These are phyloP conservation scores for Fulmarus glacialis DNA, from an alignment of 2,113 vertebrate genomes.

Conservation along the genomic window DNA sequence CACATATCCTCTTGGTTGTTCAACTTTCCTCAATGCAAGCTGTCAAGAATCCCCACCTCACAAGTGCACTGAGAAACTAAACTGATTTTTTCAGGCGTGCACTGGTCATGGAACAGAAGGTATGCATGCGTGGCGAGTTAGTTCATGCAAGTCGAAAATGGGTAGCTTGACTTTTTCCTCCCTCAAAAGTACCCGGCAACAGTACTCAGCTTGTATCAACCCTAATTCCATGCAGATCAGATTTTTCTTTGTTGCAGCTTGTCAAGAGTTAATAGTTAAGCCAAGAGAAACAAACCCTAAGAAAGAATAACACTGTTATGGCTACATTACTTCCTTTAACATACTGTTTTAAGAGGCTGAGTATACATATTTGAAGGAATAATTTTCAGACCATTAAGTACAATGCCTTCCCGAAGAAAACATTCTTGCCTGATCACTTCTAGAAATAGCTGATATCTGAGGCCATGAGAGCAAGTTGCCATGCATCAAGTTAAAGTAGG, in stretches of 20 bases:
- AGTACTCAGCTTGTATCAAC: neutral
- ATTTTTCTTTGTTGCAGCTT: neutral
- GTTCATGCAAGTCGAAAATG: neutral
- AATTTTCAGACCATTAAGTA: neutral
- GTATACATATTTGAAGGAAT: neutral
- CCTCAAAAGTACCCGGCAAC: neutral
- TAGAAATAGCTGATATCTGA: neutral
- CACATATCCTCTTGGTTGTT: neutral
- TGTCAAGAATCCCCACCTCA: neutral
- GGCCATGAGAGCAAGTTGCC: neutral
- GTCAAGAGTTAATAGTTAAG: neutral
- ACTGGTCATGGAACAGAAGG: neutral
- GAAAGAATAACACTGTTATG: neutral
- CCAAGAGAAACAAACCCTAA: neutral
- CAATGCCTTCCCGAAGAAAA: neutral
- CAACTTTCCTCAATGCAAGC: neutral
- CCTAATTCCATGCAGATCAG: neutral
- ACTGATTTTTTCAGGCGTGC: neutral
- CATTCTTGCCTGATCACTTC: neutral
- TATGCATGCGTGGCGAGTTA: fast-evolving
- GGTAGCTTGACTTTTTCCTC: neutral
- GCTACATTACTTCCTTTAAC: neutral
- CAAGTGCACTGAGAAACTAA: neutral
- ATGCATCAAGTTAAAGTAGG: neutral
- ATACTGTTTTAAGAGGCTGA: neutral